Percentiles rank a stretch among this genome's conserved stretches.
phyloP scores from a whole-genome alignment of 1,140 invertebrate species.

The Sesamia nonagrioides region DNA sequence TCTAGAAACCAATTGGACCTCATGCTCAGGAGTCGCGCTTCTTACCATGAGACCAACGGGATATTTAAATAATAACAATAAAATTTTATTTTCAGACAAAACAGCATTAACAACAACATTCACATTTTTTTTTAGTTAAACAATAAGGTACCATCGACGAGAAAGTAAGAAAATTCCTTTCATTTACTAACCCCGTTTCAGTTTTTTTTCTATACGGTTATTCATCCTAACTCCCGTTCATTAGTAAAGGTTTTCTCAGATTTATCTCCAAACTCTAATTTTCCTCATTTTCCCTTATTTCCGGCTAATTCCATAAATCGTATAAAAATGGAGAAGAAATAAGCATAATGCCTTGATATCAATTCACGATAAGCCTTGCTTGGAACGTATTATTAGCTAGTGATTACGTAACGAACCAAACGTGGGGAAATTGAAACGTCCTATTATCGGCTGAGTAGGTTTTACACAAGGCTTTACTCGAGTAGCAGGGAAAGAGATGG shows the following conservation, averaged over 20 bases:
- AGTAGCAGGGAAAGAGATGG: conserved; percentile 6
- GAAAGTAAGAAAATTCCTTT: too few species aligned
- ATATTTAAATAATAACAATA: too few species aligned
- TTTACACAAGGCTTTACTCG: conserved; percentile 17
- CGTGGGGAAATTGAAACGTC: conserved; percentile 20
- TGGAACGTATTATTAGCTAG: conserved; percentile 5
- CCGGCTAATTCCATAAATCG: conserved; percentile 14
- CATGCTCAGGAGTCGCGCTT: too few species aligned
- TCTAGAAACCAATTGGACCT: too few species aligned
- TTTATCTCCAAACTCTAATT: neutral
- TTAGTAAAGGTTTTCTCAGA: neutral
- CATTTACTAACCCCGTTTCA: too few species aligned
- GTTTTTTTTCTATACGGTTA: too few species aligned
- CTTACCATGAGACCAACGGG: too few species aligned
- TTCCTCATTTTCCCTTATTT: neutral
- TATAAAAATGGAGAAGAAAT: conserved; percentile 13
- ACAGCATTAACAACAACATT: too few species aligned
- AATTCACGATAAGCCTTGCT: conserved; percentile 9
- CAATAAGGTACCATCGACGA: too few species aligned
- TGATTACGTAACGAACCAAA: conserved; percentile 22
- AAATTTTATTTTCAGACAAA: too few species aligned
- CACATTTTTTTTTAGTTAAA: too few species aligned
- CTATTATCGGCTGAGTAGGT: conserved; percentile 16
- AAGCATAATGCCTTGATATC: conserved; percentile 15
- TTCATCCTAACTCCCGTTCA: neutral